phyloP scores from a whole-genome alignment of 2,797 vertebrate genomes.

The Falco biarmicus region DNA sequence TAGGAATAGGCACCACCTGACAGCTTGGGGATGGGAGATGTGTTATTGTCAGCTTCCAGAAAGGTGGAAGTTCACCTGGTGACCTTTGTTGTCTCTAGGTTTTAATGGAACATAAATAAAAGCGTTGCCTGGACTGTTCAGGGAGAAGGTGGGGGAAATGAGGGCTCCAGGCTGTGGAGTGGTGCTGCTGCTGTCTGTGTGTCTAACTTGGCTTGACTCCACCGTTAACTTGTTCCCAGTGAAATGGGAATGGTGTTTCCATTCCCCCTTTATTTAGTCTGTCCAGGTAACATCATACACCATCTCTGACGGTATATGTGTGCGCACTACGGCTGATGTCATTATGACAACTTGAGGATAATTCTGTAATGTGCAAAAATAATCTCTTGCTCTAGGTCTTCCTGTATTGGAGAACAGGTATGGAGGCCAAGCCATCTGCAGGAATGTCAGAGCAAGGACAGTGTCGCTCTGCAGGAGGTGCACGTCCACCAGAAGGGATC shows the following conservation, averaged over 20 bases:
- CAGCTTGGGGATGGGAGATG: neutral
- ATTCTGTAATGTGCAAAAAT: neutral
- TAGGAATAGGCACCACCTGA: neutral
- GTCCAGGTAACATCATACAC: neutral
- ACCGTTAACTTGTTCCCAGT: accelerated
- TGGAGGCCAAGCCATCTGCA: neutral
- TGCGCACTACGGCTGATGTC: accelerated
- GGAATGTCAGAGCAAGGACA: neutral
- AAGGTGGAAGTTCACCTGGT: neutral
- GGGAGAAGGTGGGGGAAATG: neutral
- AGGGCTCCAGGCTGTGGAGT: neutral
- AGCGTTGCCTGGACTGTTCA: neutral
- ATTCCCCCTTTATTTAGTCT: neutral
- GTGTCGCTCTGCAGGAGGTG: neutral
- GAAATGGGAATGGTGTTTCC: neutral
- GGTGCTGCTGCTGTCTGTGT: neutral
- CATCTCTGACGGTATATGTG: accelerated
- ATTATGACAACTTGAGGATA: neutral
- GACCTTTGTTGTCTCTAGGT: neutral
- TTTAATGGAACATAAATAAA: neutral
- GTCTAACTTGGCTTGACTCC: accelerated
- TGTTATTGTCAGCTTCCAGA: accelerated
- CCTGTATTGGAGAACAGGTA: accelerated
- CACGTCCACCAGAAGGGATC: neutral
- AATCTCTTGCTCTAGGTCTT: neutral